Evolutionary conservation across 2,113 vertebrate species (phyloP).

Genomic region (Erinaceus europaeus): DNA sequence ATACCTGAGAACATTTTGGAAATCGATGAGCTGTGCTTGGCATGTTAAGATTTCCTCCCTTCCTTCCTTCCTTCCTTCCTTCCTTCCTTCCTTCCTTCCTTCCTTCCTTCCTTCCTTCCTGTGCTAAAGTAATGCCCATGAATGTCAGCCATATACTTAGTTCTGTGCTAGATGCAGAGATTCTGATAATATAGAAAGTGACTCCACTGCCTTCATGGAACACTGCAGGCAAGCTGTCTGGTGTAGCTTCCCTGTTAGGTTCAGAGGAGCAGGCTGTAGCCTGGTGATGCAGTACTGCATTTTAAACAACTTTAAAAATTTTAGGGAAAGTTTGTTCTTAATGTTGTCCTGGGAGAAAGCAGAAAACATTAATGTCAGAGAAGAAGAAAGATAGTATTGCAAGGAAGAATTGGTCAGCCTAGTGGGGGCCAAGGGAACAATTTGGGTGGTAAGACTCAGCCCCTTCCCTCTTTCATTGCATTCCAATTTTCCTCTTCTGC

Average conservation of each 20-base stretch:
- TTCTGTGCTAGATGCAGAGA: background rate
- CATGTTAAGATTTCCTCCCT: too few relatives aligned
- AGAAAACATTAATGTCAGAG: background rate
- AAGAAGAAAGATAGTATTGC: background rate
- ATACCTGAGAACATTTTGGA: background rate
- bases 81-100: too few relatives aligned
- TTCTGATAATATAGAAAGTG: background rate
- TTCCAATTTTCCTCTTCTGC: background rate
- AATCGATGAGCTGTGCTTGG: background rate
- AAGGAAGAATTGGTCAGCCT: background rate
- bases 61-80: too few relatives aligned
- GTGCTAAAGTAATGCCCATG: background rate
- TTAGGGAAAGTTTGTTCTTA: background rate
- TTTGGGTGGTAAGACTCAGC: background rate
- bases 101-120: background rate
- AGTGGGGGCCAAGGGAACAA: background rate
- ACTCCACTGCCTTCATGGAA: background rate
- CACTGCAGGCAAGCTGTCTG: fast-evolving
- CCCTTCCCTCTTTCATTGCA: background rate
- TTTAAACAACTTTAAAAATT: too few relatives aligned
- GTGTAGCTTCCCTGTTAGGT: background rate
- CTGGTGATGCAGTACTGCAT: too few relatives aligned
- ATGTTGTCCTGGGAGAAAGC: background rate
- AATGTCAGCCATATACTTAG: background rate
- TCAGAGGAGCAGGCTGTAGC: background rate